Evolutionary conservation across 2,888 invertebrate species (phyloP), one percentile per base, ranked within the genome.

Genomic region (Epirrhoe alternata): DNA sequence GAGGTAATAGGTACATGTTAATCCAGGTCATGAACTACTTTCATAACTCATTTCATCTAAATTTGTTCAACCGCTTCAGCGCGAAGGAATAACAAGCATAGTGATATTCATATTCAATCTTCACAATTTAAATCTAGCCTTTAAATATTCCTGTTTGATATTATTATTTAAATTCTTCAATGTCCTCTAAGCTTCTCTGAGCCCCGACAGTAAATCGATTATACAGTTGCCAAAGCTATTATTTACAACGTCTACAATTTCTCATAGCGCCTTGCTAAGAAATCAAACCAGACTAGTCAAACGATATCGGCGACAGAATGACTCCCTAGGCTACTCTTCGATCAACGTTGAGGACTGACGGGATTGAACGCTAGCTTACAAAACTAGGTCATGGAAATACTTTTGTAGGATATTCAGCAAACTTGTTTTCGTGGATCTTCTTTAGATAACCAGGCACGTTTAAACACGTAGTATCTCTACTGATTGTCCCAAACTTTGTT

Each of bases 221-320:
- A 83, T 80, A 47, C 47, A 47, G 47, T 47, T 42, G 38, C 38
- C 38, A 42, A 42, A 47, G 47, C 79, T 78, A 84, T 24, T 30
- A 47, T 57, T 57, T 14, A 45, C 16, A 42, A 7, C 45, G 7
- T 57, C 14, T 12, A 50, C 59, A 42, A 66, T 66, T 62, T 66
- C 51, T 59, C 55, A 63, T 62, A 33, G 14, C 53, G 50, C 35
- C 57, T 42, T 56, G 47, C 61, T 66, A 53, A 61, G 61, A 66
- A 66, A 66, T 57, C 56, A 61, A 66, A 64, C 64, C 58, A 49
- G 50, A 55, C 54, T 59, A 66, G 57, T 66, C 61, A 52, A 59
- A 59, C 55, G 66, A 63, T 59, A 63, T 54, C 42, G 62, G 62
- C 50, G 62, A 62, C 59, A 63, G 55, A 55, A 59, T 60, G 38